Percentiles rank a stretch among this genome's conserved stretches.
phyloP scores from a whole-genome alignment of 2,888 invertebrate species.

The Mesoligia furuncula region DNA sequence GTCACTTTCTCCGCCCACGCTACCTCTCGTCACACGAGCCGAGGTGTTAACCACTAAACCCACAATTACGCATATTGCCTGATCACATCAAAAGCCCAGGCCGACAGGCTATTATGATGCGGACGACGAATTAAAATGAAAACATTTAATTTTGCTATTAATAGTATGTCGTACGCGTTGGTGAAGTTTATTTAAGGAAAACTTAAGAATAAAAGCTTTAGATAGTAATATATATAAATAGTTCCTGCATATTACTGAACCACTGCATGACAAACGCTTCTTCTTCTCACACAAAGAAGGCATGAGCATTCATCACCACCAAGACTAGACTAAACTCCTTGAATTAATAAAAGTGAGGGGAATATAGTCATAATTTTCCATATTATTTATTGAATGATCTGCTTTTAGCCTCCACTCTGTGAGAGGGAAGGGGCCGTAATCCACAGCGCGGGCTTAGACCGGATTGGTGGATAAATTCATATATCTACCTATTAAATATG shows the following conservation, averaged over 20 bases:
- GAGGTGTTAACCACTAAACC: conserved; percentile 82
- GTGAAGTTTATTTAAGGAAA: conserved; percentile 28
- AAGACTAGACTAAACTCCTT: too few species aligned
- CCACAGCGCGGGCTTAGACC: background rate
- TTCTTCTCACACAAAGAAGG: too few species aligned
- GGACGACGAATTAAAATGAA: conserved; percentile 83
- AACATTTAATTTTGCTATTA: conserved; percentile 80
- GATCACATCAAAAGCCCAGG: conserved; percentile 85
- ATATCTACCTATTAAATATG: background rate
- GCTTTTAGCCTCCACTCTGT: background rate
- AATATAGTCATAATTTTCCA: too few species aligned
- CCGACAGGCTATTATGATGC: conserved; percentile 79
- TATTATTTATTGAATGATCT: too few species aligned
- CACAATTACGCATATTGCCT: conserved; percentile 90
- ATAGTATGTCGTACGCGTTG: conserved; percentile 52
- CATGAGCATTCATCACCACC: too few species aligned
- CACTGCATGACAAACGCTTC: too few species aligned
- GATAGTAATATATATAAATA: too few species aligned
- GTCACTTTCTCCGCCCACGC: conserved; percentile 71
- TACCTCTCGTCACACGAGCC: conserved; percentile 71
- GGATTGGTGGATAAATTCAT: background rate
- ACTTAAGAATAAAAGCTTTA: background rate
- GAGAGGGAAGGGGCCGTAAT: background rate
- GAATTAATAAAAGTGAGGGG: too few species aligned
- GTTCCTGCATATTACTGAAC: too few species aligned